phyloP scores from a whole-genome alignment of 2,113 vertebrate genomes.

The Podiceps cristatus region DNA sequence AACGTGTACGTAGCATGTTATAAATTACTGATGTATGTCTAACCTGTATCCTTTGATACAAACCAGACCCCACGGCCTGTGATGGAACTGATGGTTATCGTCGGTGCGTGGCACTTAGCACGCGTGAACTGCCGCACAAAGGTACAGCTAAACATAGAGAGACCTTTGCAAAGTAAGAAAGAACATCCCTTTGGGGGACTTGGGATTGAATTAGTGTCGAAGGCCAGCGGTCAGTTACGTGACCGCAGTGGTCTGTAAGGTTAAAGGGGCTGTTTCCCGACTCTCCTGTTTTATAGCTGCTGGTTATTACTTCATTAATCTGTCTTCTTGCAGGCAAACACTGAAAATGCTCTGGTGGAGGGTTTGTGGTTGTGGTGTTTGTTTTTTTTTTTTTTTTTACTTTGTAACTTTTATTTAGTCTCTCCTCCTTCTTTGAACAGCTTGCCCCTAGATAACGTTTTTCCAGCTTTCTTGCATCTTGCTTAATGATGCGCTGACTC shows the following conservation, averaged over 20 bases:
- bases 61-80: neutral
- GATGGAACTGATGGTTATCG: neutral
- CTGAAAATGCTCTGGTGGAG: neutral
- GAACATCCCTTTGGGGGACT: neutral
- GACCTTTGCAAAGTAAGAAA: neutral
- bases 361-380: too few relatives aligned
- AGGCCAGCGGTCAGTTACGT: neutral
- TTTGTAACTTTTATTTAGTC: neutral
- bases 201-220: neutral
- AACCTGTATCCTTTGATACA: neutral
- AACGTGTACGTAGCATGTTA: neutral
- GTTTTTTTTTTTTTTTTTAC: neutral
- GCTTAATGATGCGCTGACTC: neutral
- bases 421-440: neutral
- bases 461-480: neutral
- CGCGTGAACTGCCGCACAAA: neutral
- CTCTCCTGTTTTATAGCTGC: neutral
- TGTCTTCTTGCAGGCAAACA: neutral
- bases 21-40: neutral
- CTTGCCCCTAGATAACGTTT: neutral
- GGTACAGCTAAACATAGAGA: neutral
- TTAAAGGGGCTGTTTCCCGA: neutral
- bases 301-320: neutral
- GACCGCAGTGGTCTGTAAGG: neutral
- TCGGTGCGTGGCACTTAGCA: neutral